phyloP scores from a whole-genome alignment of 2,888 invertebrate species.

The Dicyrtomina minuta region DNA sequence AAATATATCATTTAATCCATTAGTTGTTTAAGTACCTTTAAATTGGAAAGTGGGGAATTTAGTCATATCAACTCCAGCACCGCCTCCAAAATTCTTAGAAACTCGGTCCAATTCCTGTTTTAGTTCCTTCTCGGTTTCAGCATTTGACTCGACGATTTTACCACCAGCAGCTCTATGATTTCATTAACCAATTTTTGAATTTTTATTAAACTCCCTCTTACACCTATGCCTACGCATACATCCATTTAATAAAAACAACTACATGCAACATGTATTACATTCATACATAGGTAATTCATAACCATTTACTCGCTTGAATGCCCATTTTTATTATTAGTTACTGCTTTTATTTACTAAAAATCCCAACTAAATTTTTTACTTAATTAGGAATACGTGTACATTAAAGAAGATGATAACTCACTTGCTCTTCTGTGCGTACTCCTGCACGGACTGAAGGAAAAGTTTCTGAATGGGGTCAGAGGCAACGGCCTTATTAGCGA shows the following conservation, averaged over 20 bases:
- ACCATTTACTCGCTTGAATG: too few species aligned
- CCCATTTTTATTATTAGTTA: slow-evolving; percentile 1
- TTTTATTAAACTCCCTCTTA: too few species aligned
- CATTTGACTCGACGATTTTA: slow-evolving; percentile 78
- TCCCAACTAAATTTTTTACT: too few species aligned
- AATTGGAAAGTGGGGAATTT: slow-evolving; percentile 86
- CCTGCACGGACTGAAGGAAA: slow-evolving; percentile 86
- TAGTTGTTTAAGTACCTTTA: slow-evolving; percentile 57
- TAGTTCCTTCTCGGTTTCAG: slow-evolving; percentile 72
- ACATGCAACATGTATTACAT: too few species aligned
- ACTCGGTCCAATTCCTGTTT: slow-evolving; percentile 78
- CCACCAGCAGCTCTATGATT: slow-evolving; percentile 66
- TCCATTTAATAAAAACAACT: too few species aligned
- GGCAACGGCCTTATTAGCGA: slow-evolving; percentile 62
- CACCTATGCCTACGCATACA: too few species aligned
- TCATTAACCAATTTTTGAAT: background rate
- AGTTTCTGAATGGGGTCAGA: slow-evolving; percentile 90
- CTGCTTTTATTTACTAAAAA: too few species aligned
- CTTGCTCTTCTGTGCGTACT: slow-evolving; percentile 84
- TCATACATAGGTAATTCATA: too few species aligned
- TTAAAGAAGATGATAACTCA: slow-evolving; percentile 60
- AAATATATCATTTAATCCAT: too few species aligned
- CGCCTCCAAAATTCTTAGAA: slow-evolving; percentile 74
- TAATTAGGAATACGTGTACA: too few species aligned
- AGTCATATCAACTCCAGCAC: slow-evolving; percentile 77